These are phyloP conservation scores for Caenorhabditis zanzibari DNA, from an alignment of 2,888 invertebrate species.

Conservation along the genomic window DNA sequence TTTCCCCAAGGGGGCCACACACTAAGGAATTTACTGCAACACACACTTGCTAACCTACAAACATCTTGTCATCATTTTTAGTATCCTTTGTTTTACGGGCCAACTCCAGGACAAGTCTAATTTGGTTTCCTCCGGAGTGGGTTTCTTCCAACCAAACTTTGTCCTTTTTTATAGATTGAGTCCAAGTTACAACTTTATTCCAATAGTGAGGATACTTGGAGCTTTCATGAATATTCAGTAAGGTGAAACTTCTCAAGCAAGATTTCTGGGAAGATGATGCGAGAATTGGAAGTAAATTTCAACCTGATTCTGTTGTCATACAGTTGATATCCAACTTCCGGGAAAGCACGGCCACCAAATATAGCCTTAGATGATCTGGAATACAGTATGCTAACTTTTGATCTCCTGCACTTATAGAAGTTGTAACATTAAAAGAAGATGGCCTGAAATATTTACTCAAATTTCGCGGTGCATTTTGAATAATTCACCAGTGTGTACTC, in stretches of 20 bases:
- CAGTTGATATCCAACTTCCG: too few species aligned
- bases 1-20: conserved; percentile 42
- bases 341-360: too few species aligned
- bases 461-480: conserved; percentile 27
- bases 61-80: conserved; percentile 11
- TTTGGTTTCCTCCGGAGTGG: conserved; percentile 30
- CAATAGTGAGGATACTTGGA: neutral
- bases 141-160: conserved; percentile 17
- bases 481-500: conserved; percentile 60
- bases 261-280: neutral
- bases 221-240: conserved; percentile 39
- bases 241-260: neutral
- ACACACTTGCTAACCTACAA: conserved; percentile 24
- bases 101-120: conserved; percentile 50
- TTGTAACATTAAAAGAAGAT: conserved; percentile 7
- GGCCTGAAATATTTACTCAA: conserved; percentile 43
- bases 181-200: conserved; percentile 4
- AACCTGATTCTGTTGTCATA: too few species aligned
- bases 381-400: too few species aligned
- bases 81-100: conserved; percentile 29
- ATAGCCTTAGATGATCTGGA: too few species aligned
- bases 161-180: conserved; percentile 28
- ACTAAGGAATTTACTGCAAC: conserved; percentile 51
- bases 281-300: too few species aligned
- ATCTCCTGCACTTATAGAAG: neutral